Evolutionary conservation across 1,140 invertebrate genomes (phyloP), one percentile per base, ranked within the genome.

Genomic region (Drosophila mojavensis): DNA sequence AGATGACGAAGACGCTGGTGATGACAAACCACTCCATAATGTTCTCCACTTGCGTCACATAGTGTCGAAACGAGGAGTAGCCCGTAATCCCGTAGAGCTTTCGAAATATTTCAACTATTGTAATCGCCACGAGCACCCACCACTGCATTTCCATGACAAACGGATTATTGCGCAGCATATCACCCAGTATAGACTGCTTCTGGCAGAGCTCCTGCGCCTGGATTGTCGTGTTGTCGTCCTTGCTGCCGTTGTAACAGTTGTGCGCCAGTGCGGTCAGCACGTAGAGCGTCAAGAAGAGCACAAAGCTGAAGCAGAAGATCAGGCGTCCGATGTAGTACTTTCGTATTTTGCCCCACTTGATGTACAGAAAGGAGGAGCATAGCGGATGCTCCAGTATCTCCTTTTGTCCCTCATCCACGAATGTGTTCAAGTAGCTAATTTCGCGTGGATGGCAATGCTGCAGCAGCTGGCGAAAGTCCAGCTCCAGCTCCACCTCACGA

Each of bases 261-360:
- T 97, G 95, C 1, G 96, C 96, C 51, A 97, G 84, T 1, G 96
- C 95, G 1, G 95, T 96, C 80, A 96, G 93, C 15, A 97, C 96
- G 92, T 96, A 97, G 2, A 96, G 91, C 1, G 96, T 96, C 4
- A 97, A 93, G 75, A 96, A 95, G 11, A 97, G 90, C 62, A 97
- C 95, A 83, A 97, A 97, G 45, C 96, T 94, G 61, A 96, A 94
- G 91, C 96, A 97, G 79, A 97, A 95, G 48, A 97, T 93, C 62
- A 97, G 92, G 64, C 96, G 94, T 1, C 95, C 96, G 5, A 97
- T 95, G 81, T 97, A 97, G 84, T 97, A 97, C 91, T 96, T 96
- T n/a, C 96, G 93, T 72, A 98, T 97, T 91, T 97, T 97, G 75
- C 97, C 95, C 97, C 97, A 98, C 91, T 97, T 97, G 13, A 97